Percentiles rank a stretch among this genome's conserved stretches.
Conservation (phyloP, 2,113 vertebrate genomes). For the Seriola dumerili region DNA sequence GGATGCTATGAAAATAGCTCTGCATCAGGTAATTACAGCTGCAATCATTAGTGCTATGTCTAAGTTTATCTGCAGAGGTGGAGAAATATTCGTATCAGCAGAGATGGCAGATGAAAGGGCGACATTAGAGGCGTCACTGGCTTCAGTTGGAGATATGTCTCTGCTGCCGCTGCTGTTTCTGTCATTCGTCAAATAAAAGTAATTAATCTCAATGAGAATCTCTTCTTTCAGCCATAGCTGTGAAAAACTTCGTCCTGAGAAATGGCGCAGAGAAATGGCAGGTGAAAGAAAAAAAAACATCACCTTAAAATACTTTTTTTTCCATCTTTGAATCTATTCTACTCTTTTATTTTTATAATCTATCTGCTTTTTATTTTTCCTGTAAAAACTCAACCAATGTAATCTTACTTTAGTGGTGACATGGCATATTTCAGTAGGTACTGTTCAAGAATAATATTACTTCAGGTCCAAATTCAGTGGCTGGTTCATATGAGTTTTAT, state of each 20-base stretch:
- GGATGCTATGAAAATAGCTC: slow-evolving; percentile 37
- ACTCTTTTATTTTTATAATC: background rate
- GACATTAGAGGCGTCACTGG: slow-evolving; percentile 17
- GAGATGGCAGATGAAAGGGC: slow-evolving; percentile 63
- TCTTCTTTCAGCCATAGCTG: slow-evolving; percentile 21
- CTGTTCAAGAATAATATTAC: too few relatives aligned
- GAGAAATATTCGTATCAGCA: slow-evolving; percentile 63
- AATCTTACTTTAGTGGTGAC: background rate
- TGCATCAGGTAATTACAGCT: slow-evolving; percentile 70
- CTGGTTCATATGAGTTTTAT: too few relatives aligned
- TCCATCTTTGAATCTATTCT: background rate
- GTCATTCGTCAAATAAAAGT: slow-evolving; percentile 53
- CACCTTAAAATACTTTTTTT: background rate
- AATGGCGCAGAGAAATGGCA: slow-evolving; percentile 18
- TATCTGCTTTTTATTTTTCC: background rate
- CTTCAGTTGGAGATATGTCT: slow-evolving; percentile 29
- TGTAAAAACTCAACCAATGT: slow-evolving; percentile 1
- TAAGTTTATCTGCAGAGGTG: slow-evolving; percentile 48
- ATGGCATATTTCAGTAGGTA: background rate
- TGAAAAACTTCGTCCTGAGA: slow-evolving; percentile 24
- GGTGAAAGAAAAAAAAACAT: background rate
- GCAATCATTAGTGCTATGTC: slow-evolving; percentile 64
- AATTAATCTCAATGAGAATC: slow-evolving; percentile 51
- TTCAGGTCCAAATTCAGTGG: too few relatives aligned
- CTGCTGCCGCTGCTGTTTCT: slow-evolving; percentile 44